These are phyloP conservation scores for Epizoanthus fatuus DNA, from an alignment of 92 coral and sea anemone genomes.

Conservation along the genomic window DNA sequence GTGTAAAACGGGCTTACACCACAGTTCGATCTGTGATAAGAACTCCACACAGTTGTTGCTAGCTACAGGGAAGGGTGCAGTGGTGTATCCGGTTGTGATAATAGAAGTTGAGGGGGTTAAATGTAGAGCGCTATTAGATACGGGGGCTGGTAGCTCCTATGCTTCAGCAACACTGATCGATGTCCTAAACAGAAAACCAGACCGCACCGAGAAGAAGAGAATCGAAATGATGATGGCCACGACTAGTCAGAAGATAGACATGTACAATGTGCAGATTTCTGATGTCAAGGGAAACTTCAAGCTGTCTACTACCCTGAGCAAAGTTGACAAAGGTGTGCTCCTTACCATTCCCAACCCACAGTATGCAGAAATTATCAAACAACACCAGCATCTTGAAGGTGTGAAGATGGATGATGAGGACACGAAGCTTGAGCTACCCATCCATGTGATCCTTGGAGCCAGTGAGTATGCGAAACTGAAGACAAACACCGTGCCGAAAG, in stretches of 20 bases:
- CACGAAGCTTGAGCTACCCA: conserved; percentile 48
- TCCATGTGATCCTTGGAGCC: conserved; percentile 76
- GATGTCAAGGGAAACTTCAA: conserved; percentile 48
- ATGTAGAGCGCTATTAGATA: conserved; percentile 74
- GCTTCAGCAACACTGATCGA: conserved; percentile 69
- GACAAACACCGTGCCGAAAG: conserved; percentile 56
- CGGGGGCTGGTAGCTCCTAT: conserved; percentile 71
- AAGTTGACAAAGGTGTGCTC: conserved; percentile 68
- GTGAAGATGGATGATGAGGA: conserved; percentile 55
- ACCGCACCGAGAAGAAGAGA: conserved; percentile 40
- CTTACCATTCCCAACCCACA: conserved; percentile 59
- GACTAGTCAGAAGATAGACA: conserved; percentile 60
- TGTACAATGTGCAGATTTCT: conserved; percentile 43
- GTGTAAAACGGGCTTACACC: conserved; percentile 60
- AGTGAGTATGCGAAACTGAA: conserved; percentile 73
- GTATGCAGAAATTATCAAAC: conserved; percentile 58
- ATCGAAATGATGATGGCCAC: conserved; percentile 76
- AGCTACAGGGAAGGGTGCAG: conserved; percentile 54
- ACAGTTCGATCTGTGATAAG: conserved; percentile 73
- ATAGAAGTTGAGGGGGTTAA: conserved; percentile 73
- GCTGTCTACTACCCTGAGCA: conserved; percentile 60
- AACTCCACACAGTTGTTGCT: conserved; percentile 55
- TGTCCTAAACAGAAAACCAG: conserved; percentile 55
- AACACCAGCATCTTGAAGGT: conserved; percentile 49
- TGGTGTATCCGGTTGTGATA: conserved; percentile 62